Evolutionary conservation across 2,113 vertebrate genomes (phyloP), one percentile per base, ranked within the genome.

Genomic region (Parus major): DNA sequence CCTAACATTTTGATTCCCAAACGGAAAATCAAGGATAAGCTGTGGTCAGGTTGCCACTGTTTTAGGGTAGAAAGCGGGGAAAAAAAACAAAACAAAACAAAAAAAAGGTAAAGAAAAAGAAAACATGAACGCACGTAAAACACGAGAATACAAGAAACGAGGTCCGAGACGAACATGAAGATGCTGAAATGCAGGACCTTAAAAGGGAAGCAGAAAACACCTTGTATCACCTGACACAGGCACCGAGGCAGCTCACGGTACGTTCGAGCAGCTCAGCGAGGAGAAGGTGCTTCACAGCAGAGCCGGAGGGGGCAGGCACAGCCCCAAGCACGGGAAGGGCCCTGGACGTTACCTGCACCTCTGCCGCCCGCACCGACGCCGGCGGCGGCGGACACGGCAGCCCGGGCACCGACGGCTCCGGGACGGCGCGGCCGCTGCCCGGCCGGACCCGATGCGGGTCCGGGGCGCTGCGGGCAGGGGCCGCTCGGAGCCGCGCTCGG

Each of bases 1-100:
- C 20, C 31, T n/a, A 50, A 33, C 23, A 31, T 41, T 79, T 49
- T 39, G 36, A 42, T 47, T 60, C 31, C 47, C 49, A 8, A 19
- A 50, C 0, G 4, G 12, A 64, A 71, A 68, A 41, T 9, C 36
- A 84, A 64, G 52, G 52, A 77, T 9, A 28, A 76, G 6, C 3
- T 3, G 23, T 3, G 24, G 41, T 16, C 19, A 35, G 19, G 39
- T 6, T 42, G 24, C 5, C 70, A 33, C 0, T 11, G 49, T 41
- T 9, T 36, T 8, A 16, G 7, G 21, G 14, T 8, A 21, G 20
- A 31, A 69, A 61, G 3, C 1, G 1, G 1, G 5, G 1, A 4
- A 13, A 13, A 7, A 35, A 18, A 31, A 44, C 10, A 2, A 57
- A 35, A 31, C 1, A 17, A 28, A 64, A 3, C 42, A 42, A 63